Conservation (phyloP, 37 sponge, comb jelly and placozoan species). For the Corticium candelabrum region DNA sequence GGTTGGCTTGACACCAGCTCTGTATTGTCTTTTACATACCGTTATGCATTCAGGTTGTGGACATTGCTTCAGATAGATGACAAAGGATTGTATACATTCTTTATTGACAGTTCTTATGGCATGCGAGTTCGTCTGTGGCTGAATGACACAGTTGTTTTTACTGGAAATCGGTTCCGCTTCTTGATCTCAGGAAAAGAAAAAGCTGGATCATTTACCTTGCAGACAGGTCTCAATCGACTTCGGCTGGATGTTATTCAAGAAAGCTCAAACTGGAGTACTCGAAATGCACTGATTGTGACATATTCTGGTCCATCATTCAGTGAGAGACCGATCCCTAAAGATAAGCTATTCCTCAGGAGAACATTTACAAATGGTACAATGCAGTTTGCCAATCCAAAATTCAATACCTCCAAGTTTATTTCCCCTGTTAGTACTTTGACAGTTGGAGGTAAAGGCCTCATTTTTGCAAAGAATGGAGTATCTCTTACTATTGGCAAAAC, state of each 20-base stretch:
- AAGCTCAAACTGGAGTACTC: not conserved
- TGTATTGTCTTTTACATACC: not conserved
- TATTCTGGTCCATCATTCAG: not conserved
- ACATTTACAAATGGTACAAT: not conserved
- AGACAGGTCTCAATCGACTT: not conserved
- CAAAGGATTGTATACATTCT: not conserved
- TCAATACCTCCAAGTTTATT: not conserved
- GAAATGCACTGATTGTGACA: not conserved
- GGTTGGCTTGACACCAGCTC: not conserved
- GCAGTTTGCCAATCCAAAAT: not conserved
- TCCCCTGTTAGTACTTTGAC: not conserved
- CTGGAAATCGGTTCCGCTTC: not conserved
- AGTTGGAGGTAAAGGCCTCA: not conserved
- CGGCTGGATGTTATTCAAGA: not conserved
- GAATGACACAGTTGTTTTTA: not conserved
- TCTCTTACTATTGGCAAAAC: not conserved
- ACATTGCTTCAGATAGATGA: not conserved
- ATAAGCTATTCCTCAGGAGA: not conserved
- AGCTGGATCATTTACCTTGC: not conserved
- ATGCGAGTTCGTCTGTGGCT: conserved; percentile 1
- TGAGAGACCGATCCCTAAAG: not conserved
- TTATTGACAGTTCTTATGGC: not conserved
- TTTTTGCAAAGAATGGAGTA: not conserved
- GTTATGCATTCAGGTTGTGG: not conserved
- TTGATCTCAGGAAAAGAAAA: not conserved